Conservation (phyloP, 2,113 vertebrate species). For the Rhombomys opimus region DNA sequence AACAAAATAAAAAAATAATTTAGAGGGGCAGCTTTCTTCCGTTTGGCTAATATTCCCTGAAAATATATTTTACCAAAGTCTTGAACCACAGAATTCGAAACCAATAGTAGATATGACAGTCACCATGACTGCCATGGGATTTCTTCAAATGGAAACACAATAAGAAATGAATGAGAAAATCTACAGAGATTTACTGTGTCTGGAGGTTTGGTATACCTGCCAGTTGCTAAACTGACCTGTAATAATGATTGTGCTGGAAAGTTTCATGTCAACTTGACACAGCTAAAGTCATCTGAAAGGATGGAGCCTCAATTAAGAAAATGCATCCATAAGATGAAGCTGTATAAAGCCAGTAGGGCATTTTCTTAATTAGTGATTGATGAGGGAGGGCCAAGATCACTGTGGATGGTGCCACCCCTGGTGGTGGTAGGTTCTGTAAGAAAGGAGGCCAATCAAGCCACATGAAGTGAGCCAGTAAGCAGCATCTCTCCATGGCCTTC, state of each 20-base stretch:
- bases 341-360: not conserved
- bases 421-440: not conserved
- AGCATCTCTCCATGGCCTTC: not conserved
- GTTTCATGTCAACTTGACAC: not conserved
- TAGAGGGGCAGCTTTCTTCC: not conserved
- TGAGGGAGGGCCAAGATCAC: not conserved
- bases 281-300: not conserved
- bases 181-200: not conserved
- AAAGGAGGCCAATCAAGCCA: not conserved
- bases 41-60: not conserved
- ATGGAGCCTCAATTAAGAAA: not conserved
- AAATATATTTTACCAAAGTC: not conserved
- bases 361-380: not conserved
- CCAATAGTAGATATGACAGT: not conserved
- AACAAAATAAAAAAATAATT: not conserved
- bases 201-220: not conserved
- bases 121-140: not conserved
- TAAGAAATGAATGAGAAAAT: not conserved
- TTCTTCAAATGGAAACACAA: not conserved
- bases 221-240: not conserved
- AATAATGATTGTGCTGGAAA: not conserved
- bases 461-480: not conserved
- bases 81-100: constrained; percentile 13
- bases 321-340: not conserved
- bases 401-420: not conserved